Percentiles rank a stretch among this genome's conserved stretches.
phyloP scores from a whole-genome alignment of 1,140 invertebrate species.

The Drosophila truncata region DNA sequence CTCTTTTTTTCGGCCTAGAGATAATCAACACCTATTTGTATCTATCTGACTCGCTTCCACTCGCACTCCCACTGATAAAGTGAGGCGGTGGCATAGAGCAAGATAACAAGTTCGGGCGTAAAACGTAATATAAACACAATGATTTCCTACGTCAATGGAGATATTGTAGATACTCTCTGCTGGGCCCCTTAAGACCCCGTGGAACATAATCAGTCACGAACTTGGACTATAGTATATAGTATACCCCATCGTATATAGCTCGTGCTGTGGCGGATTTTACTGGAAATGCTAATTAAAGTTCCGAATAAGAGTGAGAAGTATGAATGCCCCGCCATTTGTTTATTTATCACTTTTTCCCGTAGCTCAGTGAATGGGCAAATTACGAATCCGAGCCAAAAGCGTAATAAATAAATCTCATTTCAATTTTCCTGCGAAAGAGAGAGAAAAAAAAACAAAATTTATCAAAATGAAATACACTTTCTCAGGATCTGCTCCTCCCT shows the following conservation, averaged over 20 bases:
- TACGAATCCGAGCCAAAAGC: conserved; percentile 60
- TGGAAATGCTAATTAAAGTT: conserved; percentile 83
- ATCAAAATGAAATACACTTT: conserved; percentile 82
- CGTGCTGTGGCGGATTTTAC: conserved; percentile 39
- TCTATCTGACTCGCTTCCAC: not conserved
- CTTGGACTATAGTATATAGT: conserved; percentile 18
- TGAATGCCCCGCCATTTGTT: conserved; percentile 61
- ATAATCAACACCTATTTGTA: conserved; percentile 36
- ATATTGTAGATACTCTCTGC: conserved; percentile 27
- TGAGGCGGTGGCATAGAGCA: not conserved
- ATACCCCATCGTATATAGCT: conserved; percentile 21
- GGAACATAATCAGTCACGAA: conserved; percentile 75
- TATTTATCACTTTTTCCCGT: conserved; percentile 52
- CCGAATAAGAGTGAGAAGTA: conserved; percentile 36
- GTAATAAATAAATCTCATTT: conserved; percentile 84
- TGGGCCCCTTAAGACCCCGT: conserved; percentile 47
- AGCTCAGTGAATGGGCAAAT: conserved; percentile 60
- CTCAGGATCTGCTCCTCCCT: conserved; percentile 42
- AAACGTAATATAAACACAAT: conserved; percentile 53
- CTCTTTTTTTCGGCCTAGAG: conserved; percentile 37
- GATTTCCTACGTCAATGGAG: conserved; percentile 42
- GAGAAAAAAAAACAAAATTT: conserved; percentile 58
- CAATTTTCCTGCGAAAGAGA: conserved; percentile 69
- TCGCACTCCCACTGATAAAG: conserved; percentile 18
- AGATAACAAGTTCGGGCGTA: conserved; percentile 34